Evolutionary conservation across 1,140 invertebrate species (phyloP).

Genomic region (Potamilus streckersoni): DNA sequence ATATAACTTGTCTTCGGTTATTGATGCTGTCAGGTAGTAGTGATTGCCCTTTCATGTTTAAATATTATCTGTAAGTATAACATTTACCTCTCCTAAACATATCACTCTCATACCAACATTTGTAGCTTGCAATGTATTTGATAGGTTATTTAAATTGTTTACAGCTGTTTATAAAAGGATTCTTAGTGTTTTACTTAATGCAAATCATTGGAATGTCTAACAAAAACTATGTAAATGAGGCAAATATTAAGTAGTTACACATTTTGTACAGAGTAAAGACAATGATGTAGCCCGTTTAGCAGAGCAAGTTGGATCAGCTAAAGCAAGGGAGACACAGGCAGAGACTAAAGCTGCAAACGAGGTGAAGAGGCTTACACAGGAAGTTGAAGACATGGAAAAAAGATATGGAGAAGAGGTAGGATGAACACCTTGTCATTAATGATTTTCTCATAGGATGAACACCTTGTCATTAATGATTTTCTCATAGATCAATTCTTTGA

Average conservation of each 20-base stretch:
- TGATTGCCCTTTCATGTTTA: no score
- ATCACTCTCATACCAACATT: not conserved
- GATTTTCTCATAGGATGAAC: no score
- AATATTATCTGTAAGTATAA: no score
- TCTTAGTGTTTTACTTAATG: not conserved
- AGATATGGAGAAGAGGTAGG: conserved; percentile 37
- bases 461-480: no score
- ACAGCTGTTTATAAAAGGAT: not conserved
- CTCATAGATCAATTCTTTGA: no score
- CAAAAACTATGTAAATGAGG: not conserved
- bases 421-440: not conserved
- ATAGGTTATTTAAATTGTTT: not conserved
- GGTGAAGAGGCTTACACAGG: conserved; percentile 35
- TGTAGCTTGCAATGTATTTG: not conserved
- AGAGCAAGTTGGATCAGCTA: conserved; percentile 47
- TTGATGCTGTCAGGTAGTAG: no score
- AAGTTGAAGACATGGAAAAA: conserved; percentile 34
- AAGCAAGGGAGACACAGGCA: conserved; percentile 41
- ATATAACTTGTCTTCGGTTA: no score
- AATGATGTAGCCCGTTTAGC: conserved; percentile 44
- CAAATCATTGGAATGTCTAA: no score
- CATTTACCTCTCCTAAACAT: not conserved
- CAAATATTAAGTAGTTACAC: not conserved
- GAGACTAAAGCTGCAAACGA: conserved; percentile 40
- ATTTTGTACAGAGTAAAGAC: conserved; percentile 37